Base-by-base conservation (phyloP, 2,797 vertebrate genomes). In the Myiothlypis chrysogaster region DNA sequence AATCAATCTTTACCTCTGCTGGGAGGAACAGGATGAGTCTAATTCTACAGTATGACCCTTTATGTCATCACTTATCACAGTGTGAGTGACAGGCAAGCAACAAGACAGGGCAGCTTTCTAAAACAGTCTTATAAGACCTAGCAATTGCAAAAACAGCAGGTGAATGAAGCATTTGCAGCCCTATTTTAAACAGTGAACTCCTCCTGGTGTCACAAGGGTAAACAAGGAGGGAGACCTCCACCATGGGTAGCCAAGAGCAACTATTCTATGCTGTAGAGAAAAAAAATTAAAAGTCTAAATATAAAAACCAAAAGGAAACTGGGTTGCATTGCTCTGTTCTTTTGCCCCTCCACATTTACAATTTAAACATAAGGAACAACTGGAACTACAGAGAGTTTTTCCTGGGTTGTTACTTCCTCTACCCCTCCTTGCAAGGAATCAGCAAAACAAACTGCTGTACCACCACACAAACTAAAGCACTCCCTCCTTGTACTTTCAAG, bases 401-500 rank as follows among this genome's bases (percentile, higher is more conserved):
- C 47, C 52, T 19, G 32, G 17, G 25, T 46, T 82, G 50, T 47
- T 77, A 28, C 46, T 60, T 89, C 34, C 44, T 73, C 41, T 37
- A 64, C 7, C 28, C 11, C 41, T 55, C 80, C 35, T 82, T 64
- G 10, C 61, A 79, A 91, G 35, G 90, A 90, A 52, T 84, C 91
- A 91, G 81, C 84, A 84, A 82, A 93, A 23, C 75, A 86, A 94
- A 94, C 50, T 66, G 60, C 14, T 73, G 47, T 57, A 94, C 43
- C 64, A 87, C 53, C 34, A 43, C 89, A 87, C 60, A 53, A 65
- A 80, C 50, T 28, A 37, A 85, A 77, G 83, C 78, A 50, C 32
- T 86, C 49, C 95, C 87, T 93, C 52, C 70, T 68, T 55, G 68
- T 66, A 32, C 89, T 94, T 96, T 89, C 88, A 86, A 95, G 93